Evolutionary conservation across 2,888 invertebrate genomes (phyloP).

Genomic region (Tenthredo livida): DNA sequence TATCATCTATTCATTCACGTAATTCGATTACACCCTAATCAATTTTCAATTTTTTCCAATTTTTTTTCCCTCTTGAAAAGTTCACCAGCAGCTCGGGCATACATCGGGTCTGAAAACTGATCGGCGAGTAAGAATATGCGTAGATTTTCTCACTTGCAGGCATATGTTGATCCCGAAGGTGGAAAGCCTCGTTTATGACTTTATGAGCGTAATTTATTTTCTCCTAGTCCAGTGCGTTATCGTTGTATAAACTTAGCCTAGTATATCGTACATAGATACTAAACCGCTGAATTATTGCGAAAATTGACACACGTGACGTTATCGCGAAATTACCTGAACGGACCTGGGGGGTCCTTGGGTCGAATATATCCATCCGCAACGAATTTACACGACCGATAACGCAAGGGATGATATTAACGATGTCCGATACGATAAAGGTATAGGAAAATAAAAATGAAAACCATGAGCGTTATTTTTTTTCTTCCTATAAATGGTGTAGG

Average conservation of each 20-base stretch:
- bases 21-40: background rate
- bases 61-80: background rate
- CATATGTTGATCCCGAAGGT: background rate
- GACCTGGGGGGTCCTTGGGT: background rate
- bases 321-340: constrained; percentile 2
- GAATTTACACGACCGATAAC: constrained; percentile 40
- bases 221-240: background rate
- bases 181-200: background rate
- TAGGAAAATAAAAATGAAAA: background rate
- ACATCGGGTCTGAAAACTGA: background rate
- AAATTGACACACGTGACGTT: constrained; percentile 37
- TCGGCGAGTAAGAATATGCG: too few relatives aligned
- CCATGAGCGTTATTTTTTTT: background rate
- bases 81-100: background rate
- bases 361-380: constrained; percentile 30
- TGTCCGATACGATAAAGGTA: background rate
- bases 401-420: constrained; percentile 12
- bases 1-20: background rate
- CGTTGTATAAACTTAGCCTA: background rate
- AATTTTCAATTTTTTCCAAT: background rate
- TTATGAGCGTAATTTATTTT: background rate
- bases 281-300: constrained; percentile 35
- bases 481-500: background rate
- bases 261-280: background rate
- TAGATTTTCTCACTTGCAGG: background rate